phyloP scores from a whole-genome alignment of 1,140 invertebrate genomes.

The Luehdorfia chinensis region DNA sequence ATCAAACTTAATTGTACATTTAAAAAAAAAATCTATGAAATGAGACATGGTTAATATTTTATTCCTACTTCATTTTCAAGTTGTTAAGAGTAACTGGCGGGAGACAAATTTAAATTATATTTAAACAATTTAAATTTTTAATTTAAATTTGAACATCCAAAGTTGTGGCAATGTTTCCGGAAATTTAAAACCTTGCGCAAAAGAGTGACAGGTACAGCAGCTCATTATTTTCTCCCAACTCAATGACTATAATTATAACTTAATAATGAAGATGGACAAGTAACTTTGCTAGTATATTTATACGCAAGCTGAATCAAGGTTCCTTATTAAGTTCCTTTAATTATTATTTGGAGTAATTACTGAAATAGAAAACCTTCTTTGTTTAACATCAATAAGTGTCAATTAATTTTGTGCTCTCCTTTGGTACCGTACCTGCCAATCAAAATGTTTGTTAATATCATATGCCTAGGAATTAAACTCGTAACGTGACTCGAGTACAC shows the following conservation, averaged over 20 bases:
- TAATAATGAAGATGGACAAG: slow-evolving; percentile 67
- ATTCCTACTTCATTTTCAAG: too few species aligned
- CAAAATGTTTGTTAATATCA: too few species aligned
- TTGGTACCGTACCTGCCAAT: too few species aligned
- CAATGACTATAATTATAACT: slow-evolving; percentile 72
- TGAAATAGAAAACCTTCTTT: too few species aligned
- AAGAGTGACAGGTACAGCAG: slow-evolving; percentile 15
- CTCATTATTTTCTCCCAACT: slow-evolving; percentile 55
- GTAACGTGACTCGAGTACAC: too few species aligned
- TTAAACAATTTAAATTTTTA: not conserved
- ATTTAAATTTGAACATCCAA: slow-evolving; percentile 2
- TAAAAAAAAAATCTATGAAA: too few species aligned
- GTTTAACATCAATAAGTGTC: too few species aligned
- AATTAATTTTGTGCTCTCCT: too few species aligned
- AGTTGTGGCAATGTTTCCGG: slow-evolving; percentile 23
- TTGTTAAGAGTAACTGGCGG: too few species aligned
- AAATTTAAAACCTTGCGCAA: slow-evolving; percentile 42
- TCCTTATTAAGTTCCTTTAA: slow-evolving; percentile 19
- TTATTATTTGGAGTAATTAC: slow-evolving; percentile 12
- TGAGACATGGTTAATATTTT: too few species aligned
- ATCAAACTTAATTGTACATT: too few species aligned
- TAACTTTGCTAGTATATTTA: slow-evolving; percentile 59
- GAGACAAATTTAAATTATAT: not conserved
- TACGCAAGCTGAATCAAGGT: slow-evolving; percentile 36
- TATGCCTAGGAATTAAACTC: too few species aligned